phyloP scores from a whole-genome alignment of 2,888 invertebrate genomes.

The Hydrotaea diabolus region DNA sequence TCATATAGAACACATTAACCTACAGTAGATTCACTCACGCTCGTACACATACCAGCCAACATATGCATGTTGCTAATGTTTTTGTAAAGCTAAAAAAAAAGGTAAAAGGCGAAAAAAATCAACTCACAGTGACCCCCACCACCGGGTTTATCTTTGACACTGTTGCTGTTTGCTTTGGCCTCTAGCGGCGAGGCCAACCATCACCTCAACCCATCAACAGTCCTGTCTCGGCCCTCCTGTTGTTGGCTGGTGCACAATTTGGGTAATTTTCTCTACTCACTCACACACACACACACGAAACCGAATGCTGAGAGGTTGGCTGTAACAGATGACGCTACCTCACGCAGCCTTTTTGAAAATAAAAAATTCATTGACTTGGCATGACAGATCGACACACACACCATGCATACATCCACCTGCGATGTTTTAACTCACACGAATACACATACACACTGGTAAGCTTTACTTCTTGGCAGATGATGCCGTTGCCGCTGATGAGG shows the following conservation, averaged over 20 bases:
- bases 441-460: background rate
- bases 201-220: slow-evolving; percentile 3
- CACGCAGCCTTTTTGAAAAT: slow-evolving; percentile 61
- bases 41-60: background rate
- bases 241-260: slow-evolving; percentile 34
- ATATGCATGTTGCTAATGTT: slow-evolving; percentile 32
- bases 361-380: slow-evolving; percentile 63
- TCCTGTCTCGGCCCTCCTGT: slow-evolving; percentile 15
- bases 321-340: slow-evolving; percentile 52
- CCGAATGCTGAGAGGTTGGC: slow-evolving; percentile 12
- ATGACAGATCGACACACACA: slow-evolving; percentile 61
- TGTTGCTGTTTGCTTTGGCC: slow-evolving; percentile 44
- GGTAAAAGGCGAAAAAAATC: slow-evolving; percentile 2
- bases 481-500: slow-evolving; percentile 11
- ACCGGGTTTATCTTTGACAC: slow-evolving; percentile 41
- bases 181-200: no score
- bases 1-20: slow-evolving; percentile 7
- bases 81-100: slow-evolving; percentile 27
- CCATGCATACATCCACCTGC: slow-evolving; percentile 16
- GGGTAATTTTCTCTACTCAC: slow-evolving; percentile 25
- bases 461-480: slow-evolving; percentile 44
- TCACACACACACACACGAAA: background rate
- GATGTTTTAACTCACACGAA: slow-evolving; percentile 17
- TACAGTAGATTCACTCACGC: no score
- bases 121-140: slow-evolving; percentile 4